Evolutionary conservation across 2,797 vertebrate species (phyloP), one percentile per base, ranked within the genome.

Genomic region (Phalloptychus januarius): DNA sequence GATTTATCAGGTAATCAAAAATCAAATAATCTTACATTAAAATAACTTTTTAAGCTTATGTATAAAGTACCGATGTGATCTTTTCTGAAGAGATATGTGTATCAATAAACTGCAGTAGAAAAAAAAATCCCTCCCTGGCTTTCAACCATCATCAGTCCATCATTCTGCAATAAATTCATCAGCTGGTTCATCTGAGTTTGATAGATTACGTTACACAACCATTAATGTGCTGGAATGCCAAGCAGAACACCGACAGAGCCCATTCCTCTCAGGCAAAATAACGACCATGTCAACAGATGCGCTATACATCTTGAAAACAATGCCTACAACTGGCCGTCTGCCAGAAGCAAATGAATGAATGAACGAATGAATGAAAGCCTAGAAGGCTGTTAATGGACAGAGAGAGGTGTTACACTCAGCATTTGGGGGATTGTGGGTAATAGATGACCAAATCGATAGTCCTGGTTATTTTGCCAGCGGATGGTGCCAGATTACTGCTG

Each of bases 321-420:
- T 91, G 91, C 86, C 84, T 80, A 81, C 89, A 84, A 86, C 85
- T 93, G 93, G 91, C 89, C 33, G 78, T 48, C 80, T 91, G 93
- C 93, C 90, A 94, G 89, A 69, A 85, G 84, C 77, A 89, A 93
- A 92, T 91, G 87, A 93, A 93, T 69, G 65, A 69, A 69, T 40
- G 58, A 36, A 63, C 3, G 33, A 63, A 63, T 91, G 89, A 94
- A 92, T 90, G 90, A 93, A 92, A 28, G 54, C 89, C 81, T 89
- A 92, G 91, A 87, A 80, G 89, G 87, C 88, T 82, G 86, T 93
- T 93, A 93, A 94, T 93, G 93, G 93, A 93, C 83, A 67, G 69
- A 88, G 88, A 86, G 92, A 94, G 93, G 90, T 89, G 94, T 93
- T 88, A 85, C 89, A 86, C 90, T 94, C 92, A 91, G 91, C 93